Conservation (phyloP, 2,888 invertebrate species). For the Chymomyza procnemis region DNA sequence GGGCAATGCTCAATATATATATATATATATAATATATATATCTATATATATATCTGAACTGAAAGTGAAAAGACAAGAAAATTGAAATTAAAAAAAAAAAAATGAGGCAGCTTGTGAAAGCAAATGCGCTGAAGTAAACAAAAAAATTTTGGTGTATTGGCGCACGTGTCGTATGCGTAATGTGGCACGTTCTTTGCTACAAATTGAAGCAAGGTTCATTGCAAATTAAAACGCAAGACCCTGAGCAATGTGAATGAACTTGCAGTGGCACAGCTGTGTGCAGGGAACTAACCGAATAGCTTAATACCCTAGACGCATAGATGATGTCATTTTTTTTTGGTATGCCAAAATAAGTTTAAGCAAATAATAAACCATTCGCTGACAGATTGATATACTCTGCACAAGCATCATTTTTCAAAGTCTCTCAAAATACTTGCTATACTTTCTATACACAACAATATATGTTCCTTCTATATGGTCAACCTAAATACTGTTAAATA, state of each 20-base stretch:
- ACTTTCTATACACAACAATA: not conserved
- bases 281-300: not conserved
- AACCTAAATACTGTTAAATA: not conserved
- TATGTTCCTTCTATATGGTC: not conserved
- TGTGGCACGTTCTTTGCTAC: not conserved
- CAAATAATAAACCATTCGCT: not conserved
- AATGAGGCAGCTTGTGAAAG: not conserved
- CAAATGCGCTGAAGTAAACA: not conserved
- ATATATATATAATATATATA: no score
- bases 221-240: not conserved
- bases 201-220: not conserved
- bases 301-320: not conserved
- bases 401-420: not conserved
- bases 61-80: not conserved
- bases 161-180: constrained; percentile 5
- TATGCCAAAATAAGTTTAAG: not conserved
- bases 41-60: no score
- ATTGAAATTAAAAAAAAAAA: not conserved
- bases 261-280: not conserved
- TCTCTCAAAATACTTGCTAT: not conserved
- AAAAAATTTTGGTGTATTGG: not conserved
- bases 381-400: not conserved
- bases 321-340: not conserved
- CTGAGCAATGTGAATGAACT: not conserved
- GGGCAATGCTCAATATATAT: not conserved